Percentiles rank a stretch among this genome's conserved stretches.
Evolutionary conservation across 2,113 vertebrate genomes (phyloP).

Genomic region (Ptilonorhynchus violaceus): DNA sequence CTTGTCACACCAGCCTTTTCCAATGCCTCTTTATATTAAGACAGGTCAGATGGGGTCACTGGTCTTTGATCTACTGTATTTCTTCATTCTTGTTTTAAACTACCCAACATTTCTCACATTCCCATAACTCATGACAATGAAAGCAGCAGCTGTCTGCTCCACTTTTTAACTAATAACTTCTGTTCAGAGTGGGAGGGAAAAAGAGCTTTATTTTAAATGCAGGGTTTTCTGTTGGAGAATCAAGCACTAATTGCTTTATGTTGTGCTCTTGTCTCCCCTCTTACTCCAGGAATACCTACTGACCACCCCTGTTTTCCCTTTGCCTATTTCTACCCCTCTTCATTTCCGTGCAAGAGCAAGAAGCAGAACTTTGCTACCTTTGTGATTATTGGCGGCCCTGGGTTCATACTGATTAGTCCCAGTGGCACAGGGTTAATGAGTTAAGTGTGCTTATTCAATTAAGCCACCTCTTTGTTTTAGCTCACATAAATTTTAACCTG

Average conservation of each 20-base stretch:
- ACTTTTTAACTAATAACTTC: constrained; percentile 30
- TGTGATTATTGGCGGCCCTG: constrained; percentile 46
- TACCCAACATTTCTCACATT: background rate
- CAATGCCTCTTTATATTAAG: background rate
- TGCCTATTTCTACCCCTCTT: background rate
- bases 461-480: constrained; percentile 70
- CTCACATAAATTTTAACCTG: constrained; percentile 76
- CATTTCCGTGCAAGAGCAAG: background rate
- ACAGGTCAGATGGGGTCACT: background rate
- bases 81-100: constrained; percentile 42
- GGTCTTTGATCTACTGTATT: constrained; percentile 37
- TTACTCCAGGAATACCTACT: background rate
- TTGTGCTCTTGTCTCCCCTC: background rate
- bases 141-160: constrained; percentile 6
- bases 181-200: background rate
- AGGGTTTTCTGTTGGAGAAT: background rate
- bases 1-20: background rate
- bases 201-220: background rate
- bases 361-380: constrained; percentile 52
- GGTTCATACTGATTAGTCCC: constrained; percentile 70
- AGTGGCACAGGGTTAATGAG: constrained; percentile 72
- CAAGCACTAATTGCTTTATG: background rate
- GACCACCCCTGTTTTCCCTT: background rate
- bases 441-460: constrained; percentile 77
- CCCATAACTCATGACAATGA: constrained; percentile 23